Evolutionary conservation across 2,888 invertebrate genomes (phyloP).

Genomic region (Apotomis turbidana): DNA sequence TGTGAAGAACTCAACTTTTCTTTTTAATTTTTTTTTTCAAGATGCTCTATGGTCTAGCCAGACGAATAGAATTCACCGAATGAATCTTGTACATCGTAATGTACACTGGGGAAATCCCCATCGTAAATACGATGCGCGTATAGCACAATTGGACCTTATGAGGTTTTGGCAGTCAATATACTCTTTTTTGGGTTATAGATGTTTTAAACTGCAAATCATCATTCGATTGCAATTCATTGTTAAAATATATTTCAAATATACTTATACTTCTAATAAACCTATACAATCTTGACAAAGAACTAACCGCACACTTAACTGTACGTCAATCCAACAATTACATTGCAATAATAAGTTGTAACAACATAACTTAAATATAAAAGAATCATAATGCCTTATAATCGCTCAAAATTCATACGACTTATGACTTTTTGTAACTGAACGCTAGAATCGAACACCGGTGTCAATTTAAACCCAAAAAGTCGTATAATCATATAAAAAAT

Average conservation of each 20-base stretch:
- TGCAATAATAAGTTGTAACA: slow-evolving; percentile 9
- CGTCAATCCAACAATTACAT: slow-evolving; percentile 3
- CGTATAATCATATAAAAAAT: not conserved
- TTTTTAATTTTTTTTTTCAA: too few relatives aligned
- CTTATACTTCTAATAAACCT: slow-evolving; percentile 12
- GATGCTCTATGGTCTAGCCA: too few relatives aligned
- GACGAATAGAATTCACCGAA: too few relatives aligned
- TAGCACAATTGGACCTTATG: too few relatives aligned
- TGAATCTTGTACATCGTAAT: too few relatives aligned
- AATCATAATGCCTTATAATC: not conserved
- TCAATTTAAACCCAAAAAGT: not conserved
- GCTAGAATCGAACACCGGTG: not conserved
- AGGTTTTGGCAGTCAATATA: too few relatives aligned
- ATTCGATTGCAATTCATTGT: not conserved
- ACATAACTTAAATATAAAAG: not conserved
- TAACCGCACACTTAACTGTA: slow-evolving; percentile 8
- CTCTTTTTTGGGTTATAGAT: too few relatives aligned
- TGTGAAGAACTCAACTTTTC: too few relatives aligned
- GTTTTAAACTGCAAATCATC: not conserved
- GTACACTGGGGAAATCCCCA: too few relatives aligned
- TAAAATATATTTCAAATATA: not conserved
- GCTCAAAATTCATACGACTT: not conserved
- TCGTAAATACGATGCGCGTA: too few relatives aligned
- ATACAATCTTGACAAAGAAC: slow-evolving; percentile 3
- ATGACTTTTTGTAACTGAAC: not conserved